Evolutionary conservation across 2,888 invertebrate species (phyloP), one percentile per base, ranked within the genome.

Genomic region (Syritta pipiens): DNA sequence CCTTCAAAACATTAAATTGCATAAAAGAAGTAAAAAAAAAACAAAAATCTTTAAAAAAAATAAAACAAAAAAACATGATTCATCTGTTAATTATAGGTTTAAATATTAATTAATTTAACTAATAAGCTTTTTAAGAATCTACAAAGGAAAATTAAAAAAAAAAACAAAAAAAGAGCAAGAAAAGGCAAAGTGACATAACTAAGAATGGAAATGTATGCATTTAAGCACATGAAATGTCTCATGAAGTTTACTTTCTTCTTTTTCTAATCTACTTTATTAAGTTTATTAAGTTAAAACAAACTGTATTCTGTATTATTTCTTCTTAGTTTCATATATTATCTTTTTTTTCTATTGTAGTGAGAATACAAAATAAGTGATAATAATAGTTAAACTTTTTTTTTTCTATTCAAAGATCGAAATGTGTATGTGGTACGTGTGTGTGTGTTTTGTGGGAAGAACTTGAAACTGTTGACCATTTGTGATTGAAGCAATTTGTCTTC

Each of bases 31-130:
- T 37, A 4, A 62, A 32, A 32, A 59, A 24, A 26, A 48, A 60
- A 28, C 3, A 40, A 44, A 22, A 30, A 12, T 2, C 3, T 20
- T 10, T 20, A 44, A 1, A 49, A 48, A 32, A 49, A 49, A 12
- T n/a, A 49, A 53, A 59, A 26, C 35, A 60, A 22, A 49, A 51
- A 79, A 67, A n/a, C n/a, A 44, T 51, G 37, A 67, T 79, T 74
- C 74, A 68, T 79, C 67, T 74, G 79, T 79, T 79, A 74, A 68
- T 79, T 74, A 68, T 79, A 79, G 74, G 79, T 79, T 65, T 55
- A 79, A 79, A 62, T 71, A 74, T 74, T 79, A 74, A 74, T 53
- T 79, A 72, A 63, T 77, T 77, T 67, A 77, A 77, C 65, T 59
- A 55, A 55, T 65, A 72, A 77, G 72, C 72, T 65, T 72, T 71